Evolutionary conservation across 2,113 vertebrate genomes (phyloP).

Genomic region (Tylochromis polylepis): DNA sequence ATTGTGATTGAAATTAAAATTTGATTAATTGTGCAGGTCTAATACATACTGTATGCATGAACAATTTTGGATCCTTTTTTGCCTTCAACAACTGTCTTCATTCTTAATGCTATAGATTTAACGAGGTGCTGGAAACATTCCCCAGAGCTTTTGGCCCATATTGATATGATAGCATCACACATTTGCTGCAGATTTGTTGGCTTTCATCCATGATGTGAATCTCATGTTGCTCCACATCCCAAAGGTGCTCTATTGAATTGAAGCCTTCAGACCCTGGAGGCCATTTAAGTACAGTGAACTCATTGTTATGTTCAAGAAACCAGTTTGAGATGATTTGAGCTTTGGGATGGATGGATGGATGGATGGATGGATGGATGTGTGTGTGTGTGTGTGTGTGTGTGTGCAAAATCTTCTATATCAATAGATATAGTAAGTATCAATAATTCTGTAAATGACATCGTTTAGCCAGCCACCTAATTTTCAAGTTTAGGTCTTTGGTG

Average conservation of each 20-base stretch:
- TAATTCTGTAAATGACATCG: background rate
- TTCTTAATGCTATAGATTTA: background rate
- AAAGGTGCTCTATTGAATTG: background rate
- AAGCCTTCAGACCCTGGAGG: background rate
- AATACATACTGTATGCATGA: background rate
- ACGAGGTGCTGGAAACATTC: background rate
- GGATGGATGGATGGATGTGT: background rate
- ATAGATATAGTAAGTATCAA: background rate
- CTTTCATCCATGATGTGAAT: background rate
- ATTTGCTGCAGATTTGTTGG: background rate
- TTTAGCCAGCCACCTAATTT: background rate
- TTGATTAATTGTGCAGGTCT: background rate
- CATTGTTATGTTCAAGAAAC: background rate
- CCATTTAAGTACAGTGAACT: background rate
- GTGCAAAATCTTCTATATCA: background rate
- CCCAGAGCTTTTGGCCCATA: background rate
- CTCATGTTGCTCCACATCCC: background rate
- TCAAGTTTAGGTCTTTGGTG: background rate
- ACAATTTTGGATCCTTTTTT: background rate
- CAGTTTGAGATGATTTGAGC: background rate
- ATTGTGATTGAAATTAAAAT: background rate
- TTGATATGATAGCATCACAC: background rate
- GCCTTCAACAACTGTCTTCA: background rate
- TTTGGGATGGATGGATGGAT: background rate
- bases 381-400: no score